Base-by-base conservation (phyloP, 2,888 invertebrate genomes). In the Drosophila quinaria region DNA sequence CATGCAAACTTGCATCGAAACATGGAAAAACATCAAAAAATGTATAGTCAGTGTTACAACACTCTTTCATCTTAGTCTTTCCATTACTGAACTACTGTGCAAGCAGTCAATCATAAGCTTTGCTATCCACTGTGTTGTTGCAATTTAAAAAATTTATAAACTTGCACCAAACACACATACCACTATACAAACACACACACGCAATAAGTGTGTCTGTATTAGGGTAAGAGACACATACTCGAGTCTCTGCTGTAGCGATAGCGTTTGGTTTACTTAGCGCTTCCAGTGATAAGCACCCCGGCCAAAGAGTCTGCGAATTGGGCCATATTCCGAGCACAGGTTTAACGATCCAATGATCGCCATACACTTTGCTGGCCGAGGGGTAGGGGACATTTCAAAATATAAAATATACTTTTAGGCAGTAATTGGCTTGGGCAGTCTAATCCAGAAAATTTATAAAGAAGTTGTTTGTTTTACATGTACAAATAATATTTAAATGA, bases 351-450 rank as follows among this genome's bases (percentile, higher is more conserved):
- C n/a, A n/a, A 41, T 50, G 33, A 22, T 4, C 17, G n/a, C 10
- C 44, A 17, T 17, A 54, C 41, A 13, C 1, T 4, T 13, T 35
- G 19, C 8, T 42, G 25, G 8, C 3, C n/a, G 25, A 17, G 31
- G 35, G 17, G 17, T 17, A 9, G 15, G 35, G 39, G 4, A 17
- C 13, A 15, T 15, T n/a, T 35, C 2, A 2, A 62, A 58, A 67
- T 56, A 49, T 39, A 33, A 37, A 63, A 80, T 83, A 84, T 84
- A 84, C 83, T 84, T 86, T 86, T 71, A 80, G 83, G 83, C 86
- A 47, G 25, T 3, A 6, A 5, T 8, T 4, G 3, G 9, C 17
- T 17, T 11, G 2, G 3, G 13, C 3, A 49, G 15, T 25, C 1
- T 13, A 42, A 19, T 4, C 4, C 17, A 19, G 9, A 4, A 17